These are phyloP conservation scores for Clivina fossor DNA, from an alignment of 2,888 invertebrate genomes.

Conservation along the genomic window DNA sequence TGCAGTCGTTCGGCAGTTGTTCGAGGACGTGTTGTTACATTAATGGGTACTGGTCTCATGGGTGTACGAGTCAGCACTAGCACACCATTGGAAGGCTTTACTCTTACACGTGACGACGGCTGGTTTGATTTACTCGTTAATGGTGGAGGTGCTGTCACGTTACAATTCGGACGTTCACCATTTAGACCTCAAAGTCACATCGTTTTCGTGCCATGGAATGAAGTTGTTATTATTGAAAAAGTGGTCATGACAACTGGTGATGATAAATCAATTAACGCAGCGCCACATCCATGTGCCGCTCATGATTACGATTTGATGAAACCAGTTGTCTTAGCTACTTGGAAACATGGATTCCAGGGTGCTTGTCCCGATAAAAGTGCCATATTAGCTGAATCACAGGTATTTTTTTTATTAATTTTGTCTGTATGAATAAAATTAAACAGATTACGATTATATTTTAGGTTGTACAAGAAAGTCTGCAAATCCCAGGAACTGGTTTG, in stretches of 20 bases:
- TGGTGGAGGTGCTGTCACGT: constrained; percentile 95
- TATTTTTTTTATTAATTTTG: constrained; percentile 41
- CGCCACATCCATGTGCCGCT: constrained; percentile 78
- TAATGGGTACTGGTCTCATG: constrained; percentile 89
- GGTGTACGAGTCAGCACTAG: constrained; percentile 95
- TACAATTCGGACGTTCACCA: constrained; percentile 91
- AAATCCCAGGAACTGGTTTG: constrained; percentile 92
- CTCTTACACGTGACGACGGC: constrained; percentile 86
- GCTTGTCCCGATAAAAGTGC: constrained; percentile 92
- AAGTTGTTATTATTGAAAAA: constrained; percentile 93
- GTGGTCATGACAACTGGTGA: constrained; percentile 82
- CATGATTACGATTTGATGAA: constrained; percentile 93
- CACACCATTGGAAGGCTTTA: constrained; percentile 94
- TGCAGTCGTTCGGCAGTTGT: constrained; percentile 95
- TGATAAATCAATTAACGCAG: constrained; percentile 66
- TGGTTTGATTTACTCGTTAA: constrained; percentile 99
- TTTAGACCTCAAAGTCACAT: constrained; percentile 87
- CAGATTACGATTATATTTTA: constrained; percentile 44
- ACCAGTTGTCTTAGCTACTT: constrained; percentile 88
- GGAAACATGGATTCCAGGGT: constrained; percentile 94
- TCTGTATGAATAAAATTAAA: background rate
- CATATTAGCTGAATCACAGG: constrained; percentile 85
- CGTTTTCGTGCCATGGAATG: constrained; percentile 95
- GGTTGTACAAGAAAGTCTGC: constrained; percentile 93
- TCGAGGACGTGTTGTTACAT: constrained; percentile 89